Percentiles rank a stretch among this genome's conserved stretches.
These are phyloP conservation scores for Cantharis flavilabris DNA, from an alignment of 2,888 invertebrate genomes.

Conservation along the genomic window DNA sequence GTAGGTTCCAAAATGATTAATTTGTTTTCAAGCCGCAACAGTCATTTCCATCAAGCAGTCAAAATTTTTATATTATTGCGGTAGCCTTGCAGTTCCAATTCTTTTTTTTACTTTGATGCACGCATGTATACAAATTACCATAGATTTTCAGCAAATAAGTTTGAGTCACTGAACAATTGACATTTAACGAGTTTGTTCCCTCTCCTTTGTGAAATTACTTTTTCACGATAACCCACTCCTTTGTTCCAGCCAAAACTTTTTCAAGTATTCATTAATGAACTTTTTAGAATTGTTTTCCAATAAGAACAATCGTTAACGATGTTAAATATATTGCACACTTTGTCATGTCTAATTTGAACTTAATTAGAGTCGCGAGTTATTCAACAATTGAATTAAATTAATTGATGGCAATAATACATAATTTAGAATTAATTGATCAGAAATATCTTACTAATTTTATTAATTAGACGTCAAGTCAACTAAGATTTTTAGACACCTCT, in stretches of 20 bases:
- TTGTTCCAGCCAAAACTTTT: not conserved
- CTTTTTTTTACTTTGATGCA: not conserved
- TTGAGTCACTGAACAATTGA: not conserved
- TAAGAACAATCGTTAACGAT: not conserved
- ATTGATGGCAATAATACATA: not conserved
- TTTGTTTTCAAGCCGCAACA: not conserved
- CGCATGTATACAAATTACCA: not conserved
- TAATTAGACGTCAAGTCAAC: not conserved
- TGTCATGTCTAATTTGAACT: constrained; percentile 6
- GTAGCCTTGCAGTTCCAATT: no score
- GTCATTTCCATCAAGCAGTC: not conserved
- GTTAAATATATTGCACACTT: not conserved
- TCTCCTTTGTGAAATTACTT: not conserved
- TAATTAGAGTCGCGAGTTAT: not conserved
- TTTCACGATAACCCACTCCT: not conserved
- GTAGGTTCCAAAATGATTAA: not conserved
- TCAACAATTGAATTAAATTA: not conserved
- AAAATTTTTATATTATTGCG: not conserved
- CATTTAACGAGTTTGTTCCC: not conserved
- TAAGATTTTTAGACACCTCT: not conserved
- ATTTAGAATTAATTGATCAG: not conserved
- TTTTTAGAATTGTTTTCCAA: constrained; percentile 1
- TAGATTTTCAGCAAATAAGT: not conserved
- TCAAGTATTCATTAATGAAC: not conserved
- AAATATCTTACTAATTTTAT: not conserved